Base-by-base conservation (phyloP, 2,113 vertebrate species). In the Bubo bubo region DNA sequence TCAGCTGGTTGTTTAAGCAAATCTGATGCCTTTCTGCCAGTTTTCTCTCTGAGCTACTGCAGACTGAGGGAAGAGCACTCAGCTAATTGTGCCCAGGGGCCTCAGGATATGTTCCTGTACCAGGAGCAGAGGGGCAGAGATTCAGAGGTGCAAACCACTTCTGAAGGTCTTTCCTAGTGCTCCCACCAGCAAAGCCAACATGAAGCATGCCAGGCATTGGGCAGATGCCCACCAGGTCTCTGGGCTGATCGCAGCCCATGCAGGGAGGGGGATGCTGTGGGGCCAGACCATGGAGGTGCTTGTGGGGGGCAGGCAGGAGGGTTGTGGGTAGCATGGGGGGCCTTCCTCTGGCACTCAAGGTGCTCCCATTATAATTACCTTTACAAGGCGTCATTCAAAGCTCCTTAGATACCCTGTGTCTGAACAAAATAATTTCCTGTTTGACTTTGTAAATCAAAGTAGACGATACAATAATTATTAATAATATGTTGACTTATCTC, bases 401-500 rank as follows among this genome's bases (percentile, higher is more conserved):
- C 76, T 91, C 88, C 77, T 95, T 9, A 79, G 90, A 74, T 24
- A 63, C 39, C 53, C 72, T 2, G 14, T 20, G 83, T 75, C 88
- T 79, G 96, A 91, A 52, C 68, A 89, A 81, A 96, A 96, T 70
- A 0, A 74, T 88, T 96, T 93, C 93, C 94, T 95, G 91, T 86
- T 94, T 96, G 94, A 95, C 94, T 97, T 92, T 50, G 84, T 83
- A 94, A 97, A 96, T 97, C 97, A 96, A 96, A 97, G 94, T 18
- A 93, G 96, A 95, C 1, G 12, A 96, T 82, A 96, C 89, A 95
- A 96, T 97, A 95, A 97, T 96, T 96, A 95, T 96, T 97, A 95
- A 93, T 97, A 96, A 97, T 90, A 91, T 95, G 96, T 96, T 97
- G 97, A 97, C 91, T 97, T 96, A 94, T 94, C 93, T 97, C 96